Evolutionary conservation across 2,797 vertebrate genomes (phyloP), one percentile per base, ranked within the genome.

Genomic region (Aldrovandia affinis): DNA sequence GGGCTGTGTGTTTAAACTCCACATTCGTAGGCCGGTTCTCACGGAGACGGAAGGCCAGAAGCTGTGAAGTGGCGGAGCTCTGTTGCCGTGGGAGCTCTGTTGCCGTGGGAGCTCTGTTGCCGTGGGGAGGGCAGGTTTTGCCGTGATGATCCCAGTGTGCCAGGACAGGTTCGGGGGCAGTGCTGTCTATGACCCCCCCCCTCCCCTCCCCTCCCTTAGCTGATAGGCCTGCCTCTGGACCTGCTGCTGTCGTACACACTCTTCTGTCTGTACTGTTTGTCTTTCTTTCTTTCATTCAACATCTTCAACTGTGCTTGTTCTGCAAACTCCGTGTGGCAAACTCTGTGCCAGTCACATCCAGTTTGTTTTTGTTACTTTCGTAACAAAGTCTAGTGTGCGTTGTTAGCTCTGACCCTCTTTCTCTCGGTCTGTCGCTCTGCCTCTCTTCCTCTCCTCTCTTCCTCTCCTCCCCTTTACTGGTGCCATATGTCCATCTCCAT

Each of bases 401-500:
- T 7, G 12, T 20, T 57, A 42, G 1, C 36, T 42, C 36, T 42
- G 36, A 42, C 70, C 22, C 20, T 75, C 6, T 75, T 18, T 75
- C 70, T 75, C 0, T 75, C 70, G 22, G 44, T 75, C 70, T 75
- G 70, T 44, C 36, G n/a, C 39, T 44, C 78, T 33, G 10, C 42
- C 25, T 18, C 18, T 10, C 36, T 36, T 93, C 95, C 92, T 96
- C 92, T 57, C 78, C 65, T 80, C 36, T 84, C 73, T 33, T 80
- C 95, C 42, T 81, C 39, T 92, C 92, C 90, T 78, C 78, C 82
- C 65, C 82, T 94, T 95, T 90, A 93, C 94, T 94, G 95, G 91
- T 93, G 93, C 94, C 96, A 96, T 96, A 93, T 96, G 92, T 95
- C 80, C 89, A 94, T 96, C 95, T 96, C 95, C 97, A 97, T 98